These are phyloP conservation scores for Agonopterix alstromeriana DNA, from an alignment of 2,888 invertebrate species.

Conservation along the genomic window DNA sequence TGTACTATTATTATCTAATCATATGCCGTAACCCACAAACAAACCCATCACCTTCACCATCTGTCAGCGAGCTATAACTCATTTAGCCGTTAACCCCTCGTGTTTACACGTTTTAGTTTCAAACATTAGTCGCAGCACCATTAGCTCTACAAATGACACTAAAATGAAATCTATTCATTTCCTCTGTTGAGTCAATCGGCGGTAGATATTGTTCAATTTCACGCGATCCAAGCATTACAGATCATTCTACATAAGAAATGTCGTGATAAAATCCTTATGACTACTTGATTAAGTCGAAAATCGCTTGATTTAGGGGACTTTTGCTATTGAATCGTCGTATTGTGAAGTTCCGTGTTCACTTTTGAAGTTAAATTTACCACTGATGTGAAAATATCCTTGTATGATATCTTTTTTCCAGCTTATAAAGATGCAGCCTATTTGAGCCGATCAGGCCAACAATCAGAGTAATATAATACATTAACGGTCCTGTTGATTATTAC, in stretches of 20 bases:
- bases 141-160: conserved; percentile 75
- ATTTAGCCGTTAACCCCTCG: conserved; percentile 20
- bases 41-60: conserved; percentile 29
- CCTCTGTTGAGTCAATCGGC: conserved; percentile 69
- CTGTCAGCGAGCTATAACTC: conserved; percentile 41
- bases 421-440: too few species aligned
- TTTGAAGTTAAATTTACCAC: conserved; percentile 15
- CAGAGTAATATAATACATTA: too few species aligned
- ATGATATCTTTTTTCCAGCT: too few species aligned
- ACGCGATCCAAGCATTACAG: conserved; percentile 70
- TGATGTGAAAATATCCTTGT: too few species aligned
- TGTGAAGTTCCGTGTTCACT: conserved; percentile 16
- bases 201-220: conserved; percentile 65
- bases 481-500: too few species aligned
- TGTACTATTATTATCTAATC: too few species aligned
- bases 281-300: too few species aligned
- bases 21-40: too few species aligned
- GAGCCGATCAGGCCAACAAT: too few species aligned
- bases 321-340: neutral
- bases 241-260: conserved; percentile 20
- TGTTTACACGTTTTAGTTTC: conserved; percentile 43
- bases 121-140: conserved; percentile 59
- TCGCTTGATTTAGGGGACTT: too few species aligned
- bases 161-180: conserved; percentile 77
- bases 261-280: too few species aligned